Base-by-base conservation (phyloP, 2,113 vertebrate species). In the Nothobranchius kuhntae region DNA sequence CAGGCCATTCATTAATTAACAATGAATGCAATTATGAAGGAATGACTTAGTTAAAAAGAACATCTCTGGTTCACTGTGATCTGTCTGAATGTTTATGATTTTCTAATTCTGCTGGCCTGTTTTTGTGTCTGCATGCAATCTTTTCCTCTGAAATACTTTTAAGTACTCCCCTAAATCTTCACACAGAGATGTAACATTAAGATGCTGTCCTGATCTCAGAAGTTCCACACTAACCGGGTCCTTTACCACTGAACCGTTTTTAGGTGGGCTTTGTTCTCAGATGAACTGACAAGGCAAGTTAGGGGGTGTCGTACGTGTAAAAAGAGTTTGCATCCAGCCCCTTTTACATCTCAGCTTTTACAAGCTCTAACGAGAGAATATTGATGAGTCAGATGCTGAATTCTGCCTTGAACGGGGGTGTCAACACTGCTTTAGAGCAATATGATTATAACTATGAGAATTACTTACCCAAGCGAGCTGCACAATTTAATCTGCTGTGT, bases 401-500 rank as follows among this genome's bases (percentile, higher is more conserved):
- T 26, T 36, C 44, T 17, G 45, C 30, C 40, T 60, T 54, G 52
- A 66, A 51, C 13, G 9, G 35, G 21, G 9, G 0, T 51, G 60
- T 59, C 9, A 46, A 52, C 30, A 42, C 15, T 2, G 45, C 36
- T 40, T 57, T 44, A 61, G 2, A 51, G 40, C 58, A 59, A 30
- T 30, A 64, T 15, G 46, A 21, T 62, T 56, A 64, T 63, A 56
- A 56, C 48, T 47, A 21, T 0, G 13, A n/a, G 30, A 36, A 51
- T 52, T 17, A 50, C 47, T 69, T 51, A 55, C 14, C 26, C 46
- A 56, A 51, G 66, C 47, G 10, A 21, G 17, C 14, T 0, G 0
- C 55, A 53, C 54, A 71, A 62, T 38, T 74, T n/a, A 21, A 36
- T 70, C 35, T 77, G 52, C 60, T 64, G 67, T 72, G 55, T 2